These are phyloP conservation scores for Fratercula arctica DNA, from an alignment of 2,797 vertebrate genomes.

Conservation along the genomic window DNA sequence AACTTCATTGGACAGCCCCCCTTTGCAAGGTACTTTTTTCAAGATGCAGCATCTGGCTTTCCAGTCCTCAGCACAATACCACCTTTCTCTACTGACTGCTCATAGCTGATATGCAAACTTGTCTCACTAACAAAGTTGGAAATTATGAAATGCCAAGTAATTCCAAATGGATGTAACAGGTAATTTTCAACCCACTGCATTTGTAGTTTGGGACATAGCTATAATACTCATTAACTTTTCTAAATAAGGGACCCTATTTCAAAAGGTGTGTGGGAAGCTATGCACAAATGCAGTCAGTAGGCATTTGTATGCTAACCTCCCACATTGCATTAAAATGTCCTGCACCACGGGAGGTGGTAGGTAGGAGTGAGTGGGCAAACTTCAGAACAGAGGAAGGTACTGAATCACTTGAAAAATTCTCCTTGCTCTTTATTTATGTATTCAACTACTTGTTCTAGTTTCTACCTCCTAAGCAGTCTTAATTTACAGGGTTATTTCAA, in stretches of 20 bases:
- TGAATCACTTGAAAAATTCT: conserved; percentile 42
- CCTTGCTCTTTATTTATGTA: conserved; percentile 30
- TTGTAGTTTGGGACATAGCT: neutral
- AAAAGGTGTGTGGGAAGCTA: conserved; percentile 38
- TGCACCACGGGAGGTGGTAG: conserved; percentile 25
- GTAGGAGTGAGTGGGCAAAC: conserved; percentile 47
- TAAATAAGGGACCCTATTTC: conserved; percentile 22
- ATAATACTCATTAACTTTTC: neutral
- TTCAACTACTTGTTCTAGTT: conserved; percentile 29
- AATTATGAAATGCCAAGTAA: neutral
- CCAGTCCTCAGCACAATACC: neutral
- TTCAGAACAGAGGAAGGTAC: conserved; percentile 31
- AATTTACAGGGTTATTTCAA: conserved; percentile 32
- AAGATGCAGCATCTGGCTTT: neutral
- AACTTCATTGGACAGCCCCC: neutral
- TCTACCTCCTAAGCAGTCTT: neutral
- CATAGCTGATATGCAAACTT: neutral
- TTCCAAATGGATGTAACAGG: neutral
- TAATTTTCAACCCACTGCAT: conserved; percentile 30
- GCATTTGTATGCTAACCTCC: conserved; percentile 47
- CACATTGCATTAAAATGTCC: conserved; percentile 28
- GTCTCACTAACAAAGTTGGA: neutral
- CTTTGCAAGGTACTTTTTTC: neutral
- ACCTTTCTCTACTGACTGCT: neutral
- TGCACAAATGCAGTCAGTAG: conserved; percentile 32